These are phyloP conservation scores for Drosophila asahinai DNA, from an alignment of 1,140 invertebrate species.

Conservation along the genomic window DNA sequence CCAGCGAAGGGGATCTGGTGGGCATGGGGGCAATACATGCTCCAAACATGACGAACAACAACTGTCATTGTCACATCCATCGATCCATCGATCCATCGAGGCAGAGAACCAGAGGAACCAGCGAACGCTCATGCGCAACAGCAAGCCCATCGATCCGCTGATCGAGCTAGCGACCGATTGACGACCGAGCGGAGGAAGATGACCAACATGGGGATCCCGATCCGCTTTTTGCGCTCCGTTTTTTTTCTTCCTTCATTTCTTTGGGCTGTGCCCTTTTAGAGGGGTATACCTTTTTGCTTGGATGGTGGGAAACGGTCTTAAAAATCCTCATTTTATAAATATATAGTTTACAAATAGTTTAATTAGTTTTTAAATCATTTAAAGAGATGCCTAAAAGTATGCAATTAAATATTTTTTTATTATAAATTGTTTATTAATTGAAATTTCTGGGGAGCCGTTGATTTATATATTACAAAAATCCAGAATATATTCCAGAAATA, in stretches of 20 bases:
- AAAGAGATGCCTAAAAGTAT: too few relatives aligned
- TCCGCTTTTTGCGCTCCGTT: slow-evolving; percentile 25
- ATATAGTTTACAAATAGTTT: not conserved
- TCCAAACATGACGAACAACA: slow-evolving; percentile 84
- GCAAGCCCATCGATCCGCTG: slow-evolving; percentile 33
- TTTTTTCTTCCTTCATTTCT: slow-evolving; percentile 3
- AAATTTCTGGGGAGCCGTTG: too few relatives aligned
- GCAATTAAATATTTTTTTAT: too few relatives aligned
- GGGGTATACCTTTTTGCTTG: not conserved
- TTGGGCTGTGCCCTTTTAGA: not conserved
- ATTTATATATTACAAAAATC: too few relatives aligned
- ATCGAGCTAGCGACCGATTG: slow-evolving; percentile 32
- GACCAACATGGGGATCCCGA: slow-evolving; percentile 48
- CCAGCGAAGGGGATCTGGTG: not conserved
- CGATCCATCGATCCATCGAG: slow-evolving; percentile 24
- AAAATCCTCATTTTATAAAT: too few relatives aligned
- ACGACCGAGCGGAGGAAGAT: slow-evolving; percentile 36
- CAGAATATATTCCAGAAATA: too few relatives aligned
- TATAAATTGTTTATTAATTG: too few relatives aligned
- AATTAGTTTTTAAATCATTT: not conserved
- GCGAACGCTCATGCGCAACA: slow-evolving; percentile 42
- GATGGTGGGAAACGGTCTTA: not conserved
- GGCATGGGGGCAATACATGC: slow-evolving; percentile 52
- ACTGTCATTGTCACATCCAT: slow-evolving; percentile 81
- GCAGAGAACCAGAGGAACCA: slow-evolving; percentile 15